Evolutionary conservation across 2,888 invertebrate species (phyloP).

Genomic region (Dryadula phaetusa): DNA sequence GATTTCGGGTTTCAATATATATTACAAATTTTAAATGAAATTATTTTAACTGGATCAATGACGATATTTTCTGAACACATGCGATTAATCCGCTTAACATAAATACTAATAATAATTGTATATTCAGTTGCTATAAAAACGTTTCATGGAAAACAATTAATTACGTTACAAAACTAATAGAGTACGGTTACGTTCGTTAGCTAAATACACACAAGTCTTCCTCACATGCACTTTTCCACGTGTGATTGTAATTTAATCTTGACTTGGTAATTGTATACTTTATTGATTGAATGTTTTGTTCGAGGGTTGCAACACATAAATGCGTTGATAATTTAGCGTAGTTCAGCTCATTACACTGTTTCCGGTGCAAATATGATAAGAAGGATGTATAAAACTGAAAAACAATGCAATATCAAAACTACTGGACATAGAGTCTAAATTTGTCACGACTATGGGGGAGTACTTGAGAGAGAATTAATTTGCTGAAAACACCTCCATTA

Average conservation of each 20-base stretch:
- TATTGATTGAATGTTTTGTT: not conserved
- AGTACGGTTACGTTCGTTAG: slow-evolving; percentile 31
- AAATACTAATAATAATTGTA: not conserved
- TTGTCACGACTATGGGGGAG: no score
- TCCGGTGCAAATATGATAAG: no score
- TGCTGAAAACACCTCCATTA: no score
- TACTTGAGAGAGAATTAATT: no score
- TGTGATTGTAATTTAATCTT: slow-evolving; percentile 19
- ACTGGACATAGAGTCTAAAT: no score
- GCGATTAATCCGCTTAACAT: no score
- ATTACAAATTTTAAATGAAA: no score
- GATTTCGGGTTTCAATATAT: no score
- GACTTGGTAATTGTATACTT: not conserved
- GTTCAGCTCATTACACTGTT: not conserved
- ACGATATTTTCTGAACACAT: no score
- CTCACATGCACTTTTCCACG: slow-evolving; percentile 21
- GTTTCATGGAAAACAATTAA: not conserved
- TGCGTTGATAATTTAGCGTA: not conserved
- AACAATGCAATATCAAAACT: no score
- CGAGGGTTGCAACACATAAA: not conserved
- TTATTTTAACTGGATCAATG: no score
- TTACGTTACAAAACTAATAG: not conserved
- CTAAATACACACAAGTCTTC: slow-evolving; percentile 22
- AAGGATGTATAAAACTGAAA: no score
- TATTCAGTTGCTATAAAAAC: not conserved